Evolutionary conservation across 2,888 invertebrate species (phyloP), one percentile per base, ranked within the genome.

Genomic region (Catocala sponsa): DNA sequence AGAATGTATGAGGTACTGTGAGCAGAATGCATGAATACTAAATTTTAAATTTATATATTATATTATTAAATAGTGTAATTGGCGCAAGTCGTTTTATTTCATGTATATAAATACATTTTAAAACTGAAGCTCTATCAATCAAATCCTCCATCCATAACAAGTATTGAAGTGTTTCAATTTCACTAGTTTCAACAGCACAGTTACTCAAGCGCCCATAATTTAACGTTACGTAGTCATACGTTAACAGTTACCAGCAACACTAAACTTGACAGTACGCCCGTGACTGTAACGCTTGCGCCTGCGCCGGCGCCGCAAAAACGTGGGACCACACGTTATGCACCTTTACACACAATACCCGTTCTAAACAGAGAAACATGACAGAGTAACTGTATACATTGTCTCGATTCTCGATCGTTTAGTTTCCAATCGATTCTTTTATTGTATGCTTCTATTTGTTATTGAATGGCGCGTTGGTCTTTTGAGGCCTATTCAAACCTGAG

Each of bases 221-320:
- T 48, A 9, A 25, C 42, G 52, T 47, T 38, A 38, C 9, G 35
- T 38, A 38, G 54, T 56, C 46, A 33, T 41, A 33, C 38, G 33
- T 53, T 55, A 53, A 49, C 62, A 12, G 57, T 58, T 48, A 63
- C 43, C 2, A 11, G 25, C 6, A 15, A 38, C 58, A 50, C 57
- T 65, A 66, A 64, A 64, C 59, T 64, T 66, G 70, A 64, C 63
- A 66, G 62, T 50, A 53, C 66, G 59, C 53, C 64, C 64, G 54
- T 66, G 59, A 66, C 51, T 55, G 48, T 64, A 66, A 66, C 69
- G 51, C 66, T 65, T 47, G 13, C 25, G 25, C 25, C 25, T 25
- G 25, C 25, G 25, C 25, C 25, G 25, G 51, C 49, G 54, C 51
- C 49, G 51, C 57, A 71, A 71, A 61, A 71, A 65, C 68, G 68